Conservation (phyloP, 2,113 vertebrate species). For the Lamprologus callipterus region DNA sequence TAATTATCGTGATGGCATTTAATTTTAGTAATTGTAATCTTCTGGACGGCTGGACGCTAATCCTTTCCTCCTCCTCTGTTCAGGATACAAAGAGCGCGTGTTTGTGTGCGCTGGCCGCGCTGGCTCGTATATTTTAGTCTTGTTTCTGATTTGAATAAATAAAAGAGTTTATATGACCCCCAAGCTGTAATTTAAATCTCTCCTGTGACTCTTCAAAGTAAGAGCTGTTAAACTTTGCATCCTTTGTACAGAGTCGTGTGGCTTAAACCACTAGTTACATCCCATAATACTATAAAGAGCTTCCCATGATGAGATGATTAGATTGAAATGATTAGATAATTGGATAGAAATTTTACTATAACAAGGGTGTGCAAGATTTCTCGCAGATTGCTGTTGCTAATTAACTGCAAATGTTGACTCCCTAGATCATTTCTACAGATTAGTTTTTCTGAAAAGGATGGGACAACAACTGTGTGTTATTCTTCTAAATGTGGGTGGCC, state of each 20-base stretch:
- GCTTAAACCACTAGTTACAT: conserved; percentile 18
- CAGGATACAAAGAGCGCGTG: conserved; percentile 17
- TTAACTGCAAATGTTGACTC: conserved; percentile 52
- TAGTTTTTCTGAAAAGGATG: conserved; percentile 30
- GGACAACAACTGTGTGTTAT: conserved; percentile 6
- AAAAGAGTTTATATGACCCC: conserved; percentile 3
- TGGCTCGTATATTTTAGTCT: background rate
- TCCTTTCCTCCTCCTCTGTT: conserved; percentile 42
- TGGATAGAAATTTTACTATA: conserved; percentile 50
- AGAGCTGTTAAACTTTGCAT: background rate
- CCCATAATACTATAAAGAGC: conserved; percentile 33
- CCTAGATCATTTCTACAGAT: conserved; percentile 49
- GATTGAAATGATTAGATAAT: conserved; percentile 66
- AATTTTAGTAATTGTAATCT: conserved; percentile 63
- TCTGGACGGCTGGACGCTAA: conserved; percentile 51
- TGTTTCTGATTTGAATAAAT: conserved; percentile 22
- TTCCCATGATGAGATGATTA: conserved; percentile 49
- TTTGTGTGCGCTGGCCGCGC: background rate
- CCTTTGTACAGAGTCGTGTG: background rate
- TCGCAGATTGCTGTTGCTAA: conserved; percentile 46
- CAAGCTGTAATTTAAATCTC: background rate
- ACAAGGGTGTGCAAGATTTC: conserved; percentile 37
- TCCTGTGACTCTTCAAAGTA: background rate
- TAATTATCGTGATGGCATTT: conserved; percentile 67
- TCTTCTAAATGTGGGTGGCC: conserved; percentile 6